Evolutionary conservation across 2,113 vertebrate species (phyloP).

Genomic region (Brachirus orientalis): DNA sequence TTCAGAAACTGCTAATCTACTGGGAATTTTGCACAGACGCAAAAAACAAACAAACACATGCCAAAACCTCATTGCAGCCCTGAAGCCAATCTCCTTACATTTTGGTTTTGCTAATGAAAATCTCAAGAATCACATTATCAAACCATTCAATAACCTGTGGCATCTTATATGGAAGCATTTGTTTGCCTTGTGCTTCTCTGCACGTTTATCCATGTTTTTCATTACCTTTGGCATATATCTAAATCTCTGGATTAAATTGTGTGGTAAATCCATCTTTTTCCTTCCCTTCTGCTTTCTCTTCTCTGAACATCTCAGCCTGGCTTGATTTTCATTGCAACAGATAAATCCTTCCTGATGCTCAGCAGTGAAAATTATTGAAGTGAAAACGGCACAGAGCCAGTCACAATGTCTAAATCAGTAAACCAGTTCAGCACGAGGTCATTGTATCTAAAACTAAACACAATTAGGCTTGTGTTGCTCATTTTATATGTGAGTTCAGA

Average conservation of each 20-base stretch:
- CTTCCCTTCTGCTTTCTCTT: not conserved
- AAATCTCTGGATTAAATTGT: not conserved
- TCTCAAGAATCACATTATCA: slow-evolving; percentile 1
- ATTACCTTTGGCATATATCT: not conserved
- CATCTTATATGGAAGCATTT: not conserved
- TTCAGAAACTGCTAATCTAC: no score
- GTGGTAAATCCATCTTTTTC: not conserved
- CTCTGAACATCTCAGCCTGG: not conserved
- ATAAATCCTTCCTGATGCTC: slow-evolving; percentile 13
- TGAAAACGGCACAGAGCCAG: slow-evolving; percentile 24
- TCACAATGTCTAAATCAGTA: slow-evolving; percentile 25
- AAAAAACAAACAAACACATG: no score
- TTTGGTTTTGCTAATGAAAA: no score
- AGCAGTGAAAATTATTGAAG: slow-evolving; percentile 6
- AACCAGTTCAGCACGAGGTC: slow-evolving; percentile 44
- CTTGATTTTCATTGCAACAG: slow-evolving; percentile 16
- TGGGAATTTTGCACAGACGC: no score
- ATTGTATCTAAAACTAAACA: slow-evolving; percentile 38
- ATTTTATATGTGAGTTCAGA: slow-evolving; percentile 18
- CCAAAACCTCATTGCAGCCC: no score
- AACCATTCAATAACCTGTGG: not conserved
- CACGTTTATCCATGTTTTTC: no score
- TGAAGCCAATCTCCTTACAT: no score
- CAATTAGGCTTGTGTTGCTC: slow-evolving; percentile 36
- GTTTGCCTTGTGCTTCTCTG: not conserved